phyloP scores from a whole-genome alignment of 2,888 invertebrate species.

The Nesidiocoris tenuis region DNA sequence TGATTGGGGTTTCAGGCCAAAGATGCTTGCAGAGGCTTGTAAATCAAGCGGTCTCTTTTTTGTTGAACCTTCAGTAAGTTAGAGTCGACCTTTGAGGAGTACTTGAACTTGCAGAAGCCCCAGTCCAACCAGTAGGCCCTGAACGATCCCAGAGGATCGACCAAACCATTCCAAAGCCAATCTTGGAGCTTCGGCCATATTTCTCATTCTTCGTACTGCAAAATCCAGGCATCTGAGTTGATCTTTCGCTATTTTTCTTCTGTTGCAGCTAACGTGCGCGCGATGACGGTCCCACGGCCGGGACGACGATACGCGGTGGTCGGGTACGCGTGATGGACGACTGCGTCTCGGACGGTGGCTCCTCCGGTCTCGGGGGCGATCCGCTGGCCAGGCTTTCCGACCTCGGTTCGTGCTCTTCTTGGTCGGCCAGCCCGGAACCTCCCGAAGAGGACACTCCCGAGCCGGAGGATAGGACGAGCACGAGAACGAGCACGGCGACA shows the following conservation, averaged over 20 bases:
- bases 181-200: no score
- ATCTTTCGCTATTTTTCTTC: no score
- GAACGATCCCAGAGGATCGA: no score
- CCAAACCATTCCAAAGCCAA: no score
- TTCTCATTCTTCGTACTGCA: not conserved
- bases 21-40: no score
- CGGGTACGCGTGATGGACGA: conserved; percentile 30
- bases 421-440: conserved; percentile 54
- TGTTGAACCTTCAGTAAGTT: no score
- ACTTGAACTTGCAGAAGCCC: no score
- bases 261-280: not conserved
- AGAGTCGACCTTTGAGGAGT: no score
- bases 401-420: conserved; percentile 58
- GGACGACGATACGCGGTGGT: conserved; percentile 4
- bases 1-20: no score
- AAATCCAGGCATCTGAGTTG: not conserved
- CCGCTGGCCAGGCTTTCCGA: conserved; percentile 74
- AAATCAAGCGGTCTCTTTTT: no score
- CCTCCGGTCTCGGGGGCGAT: conserved; percentile 60
- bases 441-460: conserved; percentile 48
- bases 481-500: not conserved
- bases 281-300: conserved; percentile 23
- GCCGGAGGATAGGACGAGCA: conserved; percentile 54
- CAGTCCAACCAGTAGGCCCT: no score
- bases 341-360: conserved; percentile 32